Conservation (phyloP, 2,797 vertebrate species). For the Cygnus olor region DNA sequence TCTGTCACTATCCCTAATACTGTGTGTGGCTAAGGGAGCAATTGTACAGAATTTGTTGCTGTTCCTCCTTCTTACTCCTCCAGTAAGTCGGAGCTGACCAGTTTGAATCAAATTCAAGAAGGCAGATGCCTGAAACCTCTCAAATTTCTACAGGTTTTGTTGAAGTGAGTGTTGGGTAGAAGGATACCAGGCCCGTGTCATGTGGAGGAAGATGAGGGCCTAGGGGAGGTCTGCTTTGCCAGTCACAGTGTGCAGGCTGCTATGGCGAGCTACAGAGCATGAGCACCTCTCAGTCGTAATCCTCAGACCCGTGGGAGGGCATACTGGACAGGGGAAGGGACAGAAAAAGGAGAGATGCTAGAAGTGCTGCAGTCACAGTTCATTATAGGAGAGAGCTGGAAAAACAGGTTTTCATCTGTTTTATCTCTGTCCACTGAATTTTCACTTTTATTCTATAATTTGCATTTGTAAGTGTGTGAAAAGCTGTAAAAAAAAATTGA, state of each 20-base stretch:
- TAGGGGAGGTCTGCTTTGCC: neutral
- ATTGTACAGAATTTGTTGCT: neutral
- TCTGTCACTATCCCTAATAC: fast-evolving
- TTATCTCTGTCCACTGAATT: neutral
- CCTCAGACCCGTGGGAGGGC: neutral
- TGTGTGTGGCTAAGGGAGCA: neutral
- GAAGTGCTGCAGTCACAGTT: neutral
- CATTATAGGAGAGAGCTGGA: neutral
- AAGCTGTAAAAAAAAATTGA: neutral
- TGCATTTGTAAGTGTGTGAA: neutral
- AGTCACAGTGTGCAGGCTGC: neutral
- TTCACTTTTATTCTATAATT: neutral
- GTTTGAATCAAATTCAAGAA: neutral
- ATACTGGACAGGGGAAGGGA: neutral
- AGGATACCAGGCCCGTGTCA: fast-evolving
- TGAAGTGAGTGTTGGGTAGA: neutral
- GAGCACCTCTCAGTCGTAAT: neutral
- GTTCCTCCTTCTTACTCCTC: neutral
- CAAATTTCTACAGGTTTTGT: neutral
- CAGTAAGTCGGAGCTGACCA: neutral
- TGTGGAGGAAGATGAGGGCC: too few species aligned
- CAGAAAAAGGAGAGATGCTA: neutral
- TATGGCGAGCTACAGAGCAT: fast-evolving
- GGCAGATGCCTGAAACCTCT: neutral
- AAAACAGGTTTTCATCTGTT: neutral